Evolutionary conservation across 2,888 invertebrate genomes (phyloP).

Genomic region (Congeria kusceri): DNA sequence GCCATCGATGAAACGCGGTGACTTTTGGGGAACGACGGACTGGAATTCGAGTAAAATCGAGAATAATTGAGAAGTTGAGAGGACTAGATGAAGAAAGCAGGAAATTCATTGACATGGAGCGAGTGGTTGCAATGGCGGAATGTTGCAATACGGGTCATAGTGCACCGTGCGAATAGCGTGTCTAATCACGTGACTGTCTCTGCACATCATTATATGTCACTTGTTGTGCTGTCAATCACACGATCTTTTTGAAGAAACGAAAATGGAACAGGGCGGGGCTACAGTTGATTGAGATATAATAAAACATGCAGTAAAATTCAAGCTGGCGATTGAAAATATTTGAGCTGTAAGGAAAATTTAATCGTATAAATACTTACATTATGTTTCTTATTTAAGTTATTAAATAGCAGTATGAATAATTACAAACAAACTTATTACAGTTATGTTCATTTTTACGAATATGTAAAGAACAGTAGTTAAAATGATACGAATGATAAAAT

Average conservation of each 20-base stretch:
- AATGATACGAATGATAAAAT: too few relatives aligned
- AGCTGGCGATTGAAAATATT: too few relatives aligned
- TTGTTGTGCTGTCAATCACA: constrained; percentile 37
- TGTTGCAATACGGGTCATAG: constrained; percentile 17
- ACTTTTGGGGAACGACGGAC: constrained; percentile 7
- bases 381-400: too few relatives aligned
- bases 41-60: constrained; percentile 38
- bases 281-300: too few relatives aligned
- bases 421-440: too few relatives aligned
- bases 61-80: constrained; percentile 29
- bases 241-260: neutral
- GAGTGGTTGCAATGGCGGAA: constrained; percentile 14
- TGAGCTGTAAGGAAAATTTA: too few relatives aligned
- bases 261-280: too few relatives aligned
- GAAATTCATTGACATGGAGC: constrained; percentile 38
- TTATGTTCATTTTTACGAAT: too few relatives aligned
- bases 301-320: too few relatives aligned
- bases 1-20: neutral
- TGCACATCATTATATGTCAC: constrained; percentile 20
- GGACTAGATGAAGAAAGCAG: constrained; percentile 10
- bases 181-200: constrained; percentile 26
- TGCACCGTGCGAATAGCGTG: constrained; percentile 26
- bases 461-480: too few relatives aligned
- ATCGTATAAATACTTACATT: too few relatives aligned
- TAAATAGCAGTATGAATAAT: too few relatives aligned